Percentiles rank a stretch among this genome's conserved stretches.
phyloP scores from a whole-genome alignment of 2,797 vertebrate genomes.

The Gallinago solitaria region DNA sequence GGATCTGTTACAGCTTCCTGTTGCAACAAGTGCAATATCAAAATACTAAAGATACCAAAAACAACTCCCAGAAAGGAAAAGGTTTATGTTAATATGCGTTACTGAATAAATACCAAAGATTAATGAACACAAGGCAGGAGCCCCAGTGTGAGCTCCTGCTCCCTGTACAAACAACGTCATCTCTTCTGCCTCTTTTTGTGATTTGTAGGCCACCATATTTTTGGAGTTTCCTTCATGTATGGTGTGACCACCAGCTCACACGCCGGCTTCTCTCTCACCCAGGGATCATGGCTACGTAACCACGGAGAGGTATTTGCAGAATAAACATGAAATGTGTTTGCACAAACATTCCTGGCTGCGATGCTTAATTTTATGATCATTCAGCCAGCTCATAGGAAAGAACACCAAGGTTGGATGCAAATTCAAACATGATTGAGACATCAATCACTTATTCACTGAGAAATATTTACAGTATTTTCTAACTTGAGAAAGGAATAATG shows the following conservation, averaged over 20 bases:
- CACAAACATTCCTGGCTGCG: neutral
- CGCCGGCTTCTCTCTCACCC: neutral
- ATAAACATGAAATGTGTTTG: neutral
- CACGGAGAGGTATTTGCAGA: neutral
- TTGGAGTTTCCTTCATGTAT: neutral
- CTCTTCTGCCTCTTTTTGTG: neutral
- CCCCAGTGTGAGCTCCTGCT: neutral
- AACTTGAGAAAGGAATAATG: neutral
- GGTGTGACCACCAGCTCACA: neutral
- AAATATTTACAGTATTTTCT: slow-evolving; percentile 13
- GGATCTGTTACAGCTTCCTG: neutral
- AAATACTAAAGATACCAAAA: neutral
- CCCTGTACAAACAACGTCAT: neutral
- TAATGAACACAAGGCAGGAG: neutral
- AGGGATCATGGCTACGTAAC: neutral
- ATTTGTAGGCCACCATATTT: neutral
- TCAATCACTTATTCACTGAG: neutral
- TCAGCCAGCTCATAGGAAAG: neutral
- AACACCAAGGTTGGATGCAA: slow-evolving; percentile 29
- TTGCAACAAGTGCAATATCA: neutral
- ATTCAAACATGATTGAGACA: neutral
- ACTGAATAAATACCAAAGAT: neutral
- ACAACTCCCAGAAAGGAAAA: neutral
- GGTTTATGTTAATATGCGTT: neutral
- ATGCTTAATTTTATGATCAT: neutral